Base-by-base conservation (phyloP, 2,888 invertebrate genomes). In the Deroplatys truncata region DNA sequence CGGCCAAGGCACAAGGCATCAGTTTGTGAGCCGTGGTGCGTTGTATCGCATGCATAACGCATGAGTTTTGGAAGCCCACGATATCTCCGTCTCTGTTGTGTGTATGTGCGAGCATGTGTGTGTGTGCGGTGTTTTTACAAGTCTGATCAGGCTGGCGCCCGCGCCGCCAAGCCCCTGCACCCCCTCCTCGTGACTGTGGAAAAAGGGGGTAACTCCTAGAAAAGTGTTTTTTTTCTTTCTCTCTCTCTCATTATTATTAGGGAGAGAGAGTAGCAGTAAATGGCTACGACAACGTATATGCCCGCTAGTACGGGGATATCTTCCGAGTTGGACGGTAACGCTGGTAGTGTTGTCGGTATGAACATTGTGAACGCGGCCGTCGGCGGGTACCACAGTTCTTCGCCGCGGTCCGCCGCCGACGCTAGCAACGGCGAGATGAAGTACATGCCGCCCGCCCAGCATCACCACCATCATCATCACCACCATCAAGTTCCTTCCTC, bases 271-370 rank as follows among this genome's bases (percentile, higher is more conserved):
- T 35, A 86, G 86, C 88, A 84, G 89, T 90, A 90, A 89, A 98
- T 98, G 98, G 98, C 98, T 96, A 98, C 98, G 95, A 97, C 98
- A 95, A 97, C 98, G 95, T 98, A 98, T 95, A 97, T 98, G 96
- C 95, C 96, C 93, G 96, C 97, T 94, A 95, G 95, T 94, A 95
- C 95, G 94, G 95, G 95, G 93, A 95, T 96, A 92, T 96, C 97
- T 94, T 96, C 97, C 94, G 97, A 97, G 93, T 94, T 96, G 93
- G 96, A 95, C 94, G 95, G 96, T 93, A 95, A 95, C 92, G 92
- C 91, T 89, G 91, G 92, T 87, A 92, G 86, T 92, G 93, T 91
- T 92, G 93, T 91, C 91, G 92, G 92, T 91, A 93, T 92, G 93
- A 93, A 93, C 93, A 93, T 92, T 91, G 93, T 92, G 91, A 92